Evolutionary conservation across 2,888 invertebrate genomes (phyloP).

Genomic region (Drosophila antonietae): DNA sequence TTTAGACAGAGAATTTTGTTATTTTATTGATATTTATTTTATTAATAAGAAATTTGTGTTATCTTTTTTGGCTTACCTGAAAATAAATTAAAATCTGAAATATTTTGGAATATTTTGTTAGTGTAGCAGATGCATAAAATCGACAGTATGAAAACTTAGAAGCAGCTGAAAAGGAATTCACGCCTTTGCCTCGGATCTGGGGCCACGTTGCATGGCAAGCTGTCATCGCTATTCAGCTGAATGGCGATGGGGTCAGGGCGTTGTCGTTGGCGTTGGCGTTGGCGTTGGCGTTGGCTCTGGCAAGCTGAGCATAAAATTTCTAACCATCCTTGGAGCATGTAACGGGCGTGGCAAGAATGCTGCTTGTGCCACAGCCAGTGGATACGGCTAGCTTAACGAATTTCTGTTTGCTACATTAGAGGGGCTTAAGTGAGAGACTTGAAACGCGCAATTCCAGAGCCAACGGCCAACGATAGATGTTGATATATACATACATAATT

Average conservation of each 20-base stretch:
- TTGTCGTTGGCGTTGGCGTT: conserved; percentile 13
- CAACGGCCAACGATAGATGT: conserved; percentile 31
- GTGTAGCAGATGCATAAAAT: conserved; percentile 66
- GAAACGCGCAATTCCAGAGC: conserved; percentile 8
- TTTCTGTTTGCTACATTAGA: conserved; percentile 64
- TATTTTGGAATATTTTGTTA: conserved; percentile 1
- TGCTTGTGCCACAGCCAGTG: conserved; percentile 10
- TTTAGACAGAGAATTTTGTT: background rate
- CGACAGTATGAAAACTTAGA: conserved; percentile 57
- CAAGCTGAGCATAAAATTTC: conserved; percentile 75
- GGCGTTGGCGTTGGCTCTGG: no score
- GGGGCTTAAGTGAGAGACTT: conserved; percentile 34
- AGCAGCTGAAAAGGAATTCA: conserved; percentile 39
- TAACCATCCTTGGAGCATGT: conserved; percentile 51
- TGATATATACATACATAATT: conserved; percentile 46
- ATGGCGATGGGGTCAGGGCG: conserved; percentile 11
- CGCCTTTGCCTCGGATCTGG: conserved; percentile 32
- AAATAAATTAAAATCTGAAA: background rate
- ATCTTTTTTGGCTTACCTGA: background rate
- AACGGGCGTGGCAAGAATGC: conserved; percentile 21
- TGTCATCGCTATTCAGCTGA: conserved; percentile 51
- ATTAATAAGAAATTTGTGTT: background rate
- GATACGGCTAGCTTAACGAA: conserved; percentile 38
- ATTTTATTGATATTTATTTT: background rate
- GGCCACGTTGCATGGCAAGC: conserved; percentile 71